Base-by-base conservation (phyloP, 53 echinoderm and acorn worm genomes). In the Hippasteria phrygiana region DNA sequence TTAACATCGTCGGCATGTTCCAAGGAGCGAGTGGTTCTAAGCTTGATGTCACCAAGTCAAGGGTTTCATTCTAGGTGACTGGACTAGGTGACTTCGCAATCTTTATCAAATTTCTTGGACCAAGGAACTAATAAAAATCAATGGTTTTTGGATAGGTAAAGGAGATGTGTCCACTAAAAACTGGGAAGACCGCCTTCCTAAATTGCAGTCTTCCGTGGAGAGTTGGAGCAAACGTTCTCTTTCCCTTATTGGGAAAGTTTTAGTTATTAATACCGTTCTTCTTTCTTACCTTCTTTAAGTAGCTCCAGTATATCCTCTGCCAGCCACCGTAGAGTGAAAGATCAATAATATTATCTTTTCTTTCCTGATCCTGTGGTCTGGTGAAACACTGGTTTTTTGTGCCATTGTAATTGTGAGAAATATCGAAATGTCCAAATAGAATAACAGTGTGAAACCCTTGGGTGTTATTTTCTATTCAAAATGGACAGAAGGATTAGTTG, bases 291-390 rank as follows among this genome's bases (percentile, higher is more conserved):
- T 88, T 4, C 43, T 74, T 16, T 41, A 75, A 24, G 1, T 88
- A 56, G 88, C 75, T 0, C 74, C 74, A 2, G 73, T 88, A 16
- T 88, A 74, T 28, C 75, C 56, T 0, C 14, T 71, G 3, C 87
- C 87, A 2, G 32, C 36, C 2, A 12, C 38, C 4, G 26, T 71
- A 0, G 71, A 87, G 37, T 26, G 10, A 11, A 10, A 28, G 3
- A n/a, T 87, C 10, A 71, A 72, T 11, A 16, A 7, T 5, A 26
- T 40, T 5, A 73, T 87, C 16, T 87, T 87, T 18, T 54, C 51
- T 7, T 87, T 87, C 17, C 13, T 71, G 8, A 72, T 87, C 17
- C 13, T 71, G 8, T 87, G 87, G 87, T 65, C 81, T 18, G 65
- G 43, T 14, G 48, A 87, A 38, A 54, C 71, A 54, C 87, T 73